phyloP scores from a whole-genome alignment of 2,797 vertebrate species.

The Zenarchopterus dispar region DNA sequence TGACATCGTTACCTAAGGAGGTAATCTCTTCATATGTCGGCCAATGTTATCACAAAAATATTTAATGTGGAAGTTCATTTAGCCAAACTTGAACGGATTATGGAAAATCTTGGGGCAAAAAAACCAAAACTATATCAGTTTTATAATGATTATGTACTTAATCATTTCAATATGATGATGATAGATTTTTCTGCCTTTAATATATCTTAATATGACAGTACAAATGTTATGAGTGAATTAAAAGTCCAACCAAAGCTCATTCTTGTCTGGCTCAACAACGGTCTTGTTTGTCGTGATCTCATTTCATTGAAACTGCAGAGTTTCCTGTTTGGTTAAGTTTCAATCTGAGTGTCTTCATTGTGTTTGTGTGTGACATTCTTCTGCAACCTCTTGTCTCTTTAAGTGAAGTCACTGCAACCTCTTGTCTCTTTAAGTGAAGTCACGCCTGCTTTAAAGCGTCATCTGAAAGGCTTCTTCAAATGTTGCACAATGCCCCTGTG shows the following conservation, averaged over 20 bases:
- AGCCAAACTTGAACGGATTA: background rate
- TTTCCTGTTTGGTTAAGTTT: conserved; percentile 37
- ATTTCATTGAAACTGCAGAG: conserved; percentile 24
- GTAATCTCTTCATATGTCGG: conserved; percentile 72
- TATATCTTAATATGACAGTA: conserved; percentile 7
- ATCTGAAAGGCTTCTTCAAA: conserved; percentile 73
- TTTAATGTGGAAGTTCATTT: background rate
- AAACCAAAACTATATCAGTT: no score
- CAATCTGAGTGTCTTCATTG: conserved; percentile 63
- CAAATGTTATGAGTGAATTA: conserved; percentile 5
- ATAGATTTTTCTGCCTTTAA: background rate
- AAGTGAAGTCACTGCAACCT: conserved; percentile 63
- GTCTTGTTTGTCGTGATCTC: conserved; percentile 20
- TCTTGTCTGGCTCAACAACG: conserved; percentile 32
- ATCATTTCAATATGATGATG: no score
- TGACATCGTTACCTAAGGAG: conserved; percentile 94
- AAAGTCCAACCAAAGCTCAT: conserved; percentile 22
- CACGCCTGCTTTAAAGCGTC: conserved; percentile 59
- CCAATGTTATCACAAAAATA: background rate
- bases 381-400: conserved; percentile 60
- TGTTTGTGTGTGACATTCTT: conserved; percentile 55
- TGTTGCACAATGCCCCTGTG: conserved; percentile 76
- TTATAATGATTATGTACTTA: no score
- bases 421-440: conserved; percentile 68
- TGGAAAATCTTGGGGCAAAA: background rate